A percentile compares a stretch with the other conserved stretches of the same genome.
Conservation (phyloP, 2,113 vertebrate species). For the Progne subis region DNA sequence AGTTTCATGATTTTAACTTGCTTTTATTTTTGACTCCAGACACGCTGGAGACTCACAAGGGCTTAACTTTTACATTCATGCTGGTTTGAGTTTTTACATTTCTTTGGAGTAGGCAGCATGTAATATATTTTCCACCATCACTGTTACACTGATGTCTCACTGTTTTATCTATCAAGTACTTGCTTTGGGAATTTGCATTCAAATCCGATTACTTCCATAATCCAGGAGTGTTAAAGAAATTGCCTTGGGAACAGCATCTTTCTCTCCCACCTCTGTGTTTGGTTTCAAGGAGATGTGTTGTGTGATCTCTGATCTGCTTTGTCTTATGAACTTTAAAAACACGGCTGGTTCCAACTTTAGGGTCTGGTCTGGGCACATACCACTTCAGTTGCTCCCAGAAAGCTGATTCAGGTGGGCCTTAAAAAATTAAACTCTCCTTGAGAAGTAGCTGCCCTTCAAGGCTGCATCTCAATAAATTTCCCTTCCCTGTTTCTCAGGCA, state of each 20-base stretch:
- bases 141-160: not conserved
- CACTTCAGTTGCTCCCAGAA: not conserved
- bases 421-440: not conserved
- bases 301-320: not conserved
- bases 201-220: not conserved
- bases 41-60: not conserved
- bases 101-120: not conserved
- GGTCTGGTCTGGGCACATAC: not conserved
- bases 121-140: not conserved
- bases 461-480: not conserved
- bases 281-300: not conserved
- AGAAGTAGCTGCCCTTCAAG: not conserved
- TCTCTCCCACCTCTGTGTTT: not conserved
- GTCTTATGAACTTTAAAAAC: not conserved
- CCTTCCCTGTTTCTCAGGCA: not conserved
- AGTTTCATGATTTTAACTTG: not conserved
- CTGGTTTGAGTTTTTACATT: not conserved
- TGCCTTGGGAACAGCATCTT: not conserved
- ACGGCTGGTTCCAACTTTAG: accelerated
- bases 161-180: not conserved
- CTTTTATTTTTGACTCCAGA: not conserved
- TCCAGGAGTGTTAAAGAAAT: not conserved
- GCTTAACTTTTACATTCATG: not conserved
- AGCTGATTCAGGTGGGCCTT: not conserved
- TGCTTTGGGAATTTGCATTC: not conserved